Base-by-base conservation (phyloP, 2,888 invertebrate species). In the Meiosimyza decipiens region DNA sequence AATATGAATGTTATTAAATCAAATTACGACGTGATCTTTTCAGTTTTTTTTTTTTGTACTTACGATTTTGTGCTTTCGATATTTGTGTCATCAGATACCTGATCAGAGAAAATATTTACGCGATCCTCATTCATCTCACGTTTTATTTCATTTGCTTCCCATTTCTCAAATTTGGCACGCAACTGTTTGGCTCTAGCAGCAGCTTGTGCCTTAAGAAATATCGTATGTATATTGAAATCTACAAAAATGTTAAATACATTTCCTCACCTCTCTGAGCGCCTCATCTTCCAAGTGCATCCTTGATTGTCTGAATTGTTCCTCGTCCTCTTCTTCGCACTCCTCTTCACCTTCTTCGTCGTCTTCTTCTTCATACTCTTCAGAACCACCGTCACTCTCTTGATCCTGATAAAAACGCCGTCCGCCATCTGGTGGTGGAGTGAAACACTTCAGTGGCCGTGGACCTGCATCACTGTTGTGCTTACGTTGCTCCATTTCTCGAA, bases 121-220 rank as follows among this genome's bases (percentile, higher is more conserved):
- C 88, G 80, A 81, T 85, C 84, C 80, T 84, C 85, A 84, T 88
- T 78, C 79, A 88, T 79, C 84, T 91, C 90, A 12, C 89, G 89
- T 75, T 88, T 89, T 18, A 90, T 90, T 84, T 92, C 93, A 64
- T 90, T 89, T 2, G 91, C 90, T 82, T 93, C 92, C 96, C 96
- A 96, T 82, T 93, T 90, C 87, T 97, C 96, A 88, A 96, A 97
- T 84, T 95, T 95, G 75, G 92, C 94, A 79, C 95, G 91, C 82
- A 97, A 89, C 76, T 93, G 92, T 85, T 93, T 95, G 22, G 96
- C 95, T 77, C 94, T 91, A 0, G 94, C 95, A 0, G 94, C 90
- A 78, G 91, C 91, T 80, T 93, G 92, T 9, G 94, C 93, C 91
- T 86, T 13, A 52, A 57, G 13, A 57, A 16, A 66, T n/a, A n/a